Percentiles rank a stretch among this genome's conserved stretches.
phyloP scores from a whole-genome alignment of 1,140 invertebrate species.

The Hypothenemus hampei region DNA sequence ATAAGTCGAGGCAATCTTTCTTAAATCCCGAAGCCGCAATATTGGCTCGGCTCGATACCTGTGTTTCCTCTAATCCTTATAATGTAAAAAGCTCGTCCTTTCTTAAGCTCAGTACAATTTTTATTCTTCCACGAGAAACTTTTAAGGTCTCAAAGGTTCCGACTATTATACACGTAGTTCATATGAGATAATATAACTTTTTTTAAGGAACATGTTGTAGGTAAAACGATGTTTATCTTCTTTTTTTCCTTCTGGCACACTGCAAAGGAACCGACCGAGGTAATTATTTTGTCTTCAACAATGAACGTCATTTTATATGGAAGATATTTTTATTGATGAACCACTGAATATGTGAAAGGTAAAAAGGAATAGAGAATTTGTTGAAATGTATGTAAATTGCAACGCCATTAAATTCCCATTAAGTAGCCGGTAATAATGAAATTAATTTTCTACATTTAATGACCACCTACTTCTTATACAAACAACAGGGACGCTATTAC shows the following conservation, averaged over 20 bases:
- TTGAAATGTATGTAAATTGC: no score
- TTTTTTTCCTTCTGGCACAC: constrained; percentile 12
- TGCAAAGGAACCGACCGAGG: constrained; percentile 8
- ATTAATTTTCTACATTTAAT: no score
- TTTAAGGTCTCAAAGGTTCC: constrained; percentile 34
- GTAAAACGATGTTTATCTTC: constrained; percentile 18
- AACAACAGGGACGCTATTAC: no score
- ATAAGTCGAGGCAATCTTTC: constrained; percentile 40
- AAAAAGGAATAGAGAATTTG: no score
- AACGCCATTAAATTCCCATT: no score
- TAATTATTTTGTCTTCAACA: no score
- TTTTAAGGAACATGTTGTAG: constrained; percentile 17
- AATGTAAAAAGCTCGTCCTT: constrained; percentile 42
- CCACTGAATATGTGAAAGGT: no score
- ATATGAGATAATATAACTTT: constrained; percentile 32
- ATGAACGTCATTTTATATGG: no score
- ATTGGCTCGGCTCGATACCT: constrained; percentile 39
- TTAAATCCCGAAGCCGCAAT: constrained; percentile 39
- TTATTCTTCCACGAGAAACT: constrained; percentile 37
- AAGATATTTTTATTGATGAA: no score
- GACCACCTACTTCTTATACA: no score
- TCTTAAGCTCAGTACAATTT: constrained; percentile 37
- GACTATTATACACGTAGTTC: constrained; percentile 36
- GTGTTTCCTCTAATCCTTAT: constrained; percentile 40
- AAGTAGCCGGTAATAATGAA: no score